Base-by-base conservation (phyloP, 2,797 vertebrate genomes). In the Tokudaia muenninki region DNA sequence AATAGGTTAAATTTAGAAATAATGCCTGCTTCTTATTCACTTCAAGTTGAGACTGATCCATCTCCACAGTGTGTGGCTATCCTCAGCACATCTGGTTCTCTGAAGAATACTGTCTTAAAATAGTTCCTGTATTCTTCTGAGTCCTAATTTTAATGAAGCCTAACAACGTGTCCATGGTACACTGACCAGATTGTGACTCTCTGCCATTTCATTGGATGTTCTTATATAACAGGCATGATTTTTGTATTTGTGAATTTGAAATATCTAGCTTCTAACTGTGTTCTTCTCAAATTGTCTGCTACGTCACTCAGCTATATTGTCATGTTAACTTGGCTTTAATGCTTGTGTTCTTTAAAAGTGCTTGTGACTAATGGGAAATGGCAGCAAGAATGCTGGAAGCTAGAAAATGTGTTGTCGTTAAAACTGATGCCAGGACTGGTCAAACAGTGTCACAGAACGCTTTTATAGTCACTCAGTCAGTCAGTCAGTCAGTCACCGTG, bases 271-370 rank as follows among this genome's bases (percentile, higher is more conserved):
- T 90, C 83, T 90, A 83, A 83, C n/a, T 57, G 44, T 75, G 57
- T 81, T 89, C 55, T 50, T 82, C 74, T 84, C 70, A 96, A 94
- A 91, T 94, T 55, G 10, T 17, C 59, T 78, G n/a, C n/a, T 78
- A 55, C 70, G 95, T 94, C 87, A 84, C 83, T 87, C 47, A 47
- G 52, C 96, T 94, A 61, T 34, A 89, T 95, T 84, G 89, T 84
- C 95, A 61, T 3, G 41, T 41, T 91, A 96, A 94, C 92, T 96
- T 91, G 78, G 93, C 61, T 81, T 94, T 95, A 96, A 57, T 70
- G 91, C 63, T 92, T 97, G 16, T 95, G 78, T 87, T 94, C 88
- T 67, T 92, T 94, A 90, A 72, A 84, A 82, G 92, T 93, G 78
- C 83, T 94, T 96, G 84, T 88, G 80, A 94, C 91, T 72, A 94